Evolutionary conservation across 2,888 invertebrate genomes (phyloP), one percentile per base, ranked within the genome.

Genomic region (Polydrusus tereticollis): DNA sequence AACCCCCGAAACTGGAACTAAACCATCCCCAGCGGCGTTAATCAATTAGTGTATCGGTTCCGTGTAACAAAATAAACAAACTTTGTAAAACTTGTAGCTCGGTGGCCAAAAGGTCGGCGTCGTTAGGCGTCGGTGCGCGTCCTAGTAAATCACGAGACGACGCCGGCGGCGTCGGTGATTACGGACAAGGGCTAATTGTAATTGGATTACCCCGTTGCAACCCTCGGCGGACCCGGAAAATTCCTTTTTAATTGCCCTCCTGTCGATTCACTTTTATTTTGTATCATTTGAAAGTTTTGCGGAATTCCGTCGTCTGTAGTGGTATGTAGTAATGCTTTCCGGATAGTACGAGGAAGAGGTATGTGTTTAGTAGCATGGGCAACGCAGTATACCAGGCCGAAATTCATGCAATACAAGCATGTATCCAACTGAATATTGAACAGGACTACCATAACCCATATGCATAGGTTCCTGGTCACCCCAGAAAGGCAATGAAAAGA

Each of bases 161-260:
- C 26, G 57, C 45, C 72, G 64, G 43, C 67, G 71, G 52, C 71
- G 66, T 66, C 59, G 58, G 50, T 65, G 62, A 69, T 73, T 70
- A 73, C 70, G 70, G 62, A 63, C 73, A 62, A 58, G 60, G 70
- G 55, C 67, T 73, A 73, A 73, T 73, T 73, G 73, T 70, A 73
- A 73, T 73, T 73, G 69, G 62, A 70, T 73, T 74, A 73, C 59
- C 57, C 69, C 62, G 59, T 58, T 50, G 38, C 29, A 62, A 62
- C 68, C 52, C 62, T 62, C 36, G 52, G 41, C 10, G 59, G 64
- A 58, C 38, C 50, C 29, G 64, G 64, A 38, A 70, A 70, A 65
- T 47, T 58, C 59, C 29, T 64, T 64, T 70, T 70, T 70, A 64
- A 64, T 70, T 70, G 65, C 43, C 36, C 58, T 18, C 43, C 60